These are phyloP conservation scores for Conops quadrifasciatus DNA, from an alignment of 2,888 invertebrate species.

Conservation along the genomic window DNA sequence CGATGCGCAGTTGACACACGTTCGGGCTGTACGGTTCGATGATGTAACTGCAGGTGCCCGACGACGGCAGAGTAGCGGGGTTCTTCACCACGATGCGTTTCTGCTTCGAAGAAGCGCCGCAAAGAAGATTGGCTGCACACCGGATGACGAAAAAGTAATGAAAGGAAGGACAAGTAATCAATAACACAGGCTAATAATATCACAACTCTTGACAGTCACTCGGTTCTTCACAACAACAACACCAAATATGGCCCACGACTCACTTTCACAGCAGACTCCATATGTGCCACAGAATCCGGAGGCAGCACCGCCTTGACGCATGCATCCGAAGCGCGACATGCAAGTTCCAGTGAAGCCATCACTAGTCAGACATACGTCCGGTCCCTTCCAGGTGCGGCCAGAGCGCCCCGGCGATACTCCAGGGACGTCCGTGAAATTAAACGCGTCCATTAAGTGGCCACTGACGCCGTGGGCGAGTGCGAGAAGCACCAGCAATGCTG, in stretches of 20 bases:
- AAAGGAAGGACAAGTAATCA: background rate
- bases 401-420: constrained; percentile 27
- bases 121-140: constrained; percentile 56
- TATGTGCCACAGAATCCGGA: constrained; percentile 61
- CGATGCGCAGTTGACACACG: constrained; percentile 61
- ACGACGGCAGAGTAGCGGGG: constrained; percentile 46
- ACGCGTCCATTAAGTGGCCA: background rate
- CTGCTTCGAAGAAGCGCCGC: constrained; percentile 54
- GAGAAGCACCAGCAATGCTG: background rate
- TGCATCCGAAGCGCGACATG: constrained; percentile 59
- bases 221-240: background rate
- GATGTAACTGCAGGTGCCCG: constrained; percentile 53
- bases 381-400: constrained; percentile 30
- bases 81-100: constrained; percentile 60
- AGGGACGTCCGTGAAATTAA: constrained; percentile 10
- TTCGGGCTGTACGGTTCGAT: constrained; percentile 57
- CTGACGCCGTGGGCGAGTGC: background rate
- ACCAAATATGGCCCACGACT: background rate
- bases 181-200: background rate
- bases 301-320: constrained; percentile 56
- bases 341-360: constrained; percentile 58
- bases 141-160: background rate
- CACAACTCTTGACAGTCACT: background rate
- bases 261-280: constrained; percentile 63
- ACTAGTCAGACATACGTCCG: constrained; percentile 56